Percentiles rank a stretch among this genome's conserved stretches.
phyloP scores from a whole-genome alignment of 2,888 invertebrate species.

The Acleris literana region DNA sequence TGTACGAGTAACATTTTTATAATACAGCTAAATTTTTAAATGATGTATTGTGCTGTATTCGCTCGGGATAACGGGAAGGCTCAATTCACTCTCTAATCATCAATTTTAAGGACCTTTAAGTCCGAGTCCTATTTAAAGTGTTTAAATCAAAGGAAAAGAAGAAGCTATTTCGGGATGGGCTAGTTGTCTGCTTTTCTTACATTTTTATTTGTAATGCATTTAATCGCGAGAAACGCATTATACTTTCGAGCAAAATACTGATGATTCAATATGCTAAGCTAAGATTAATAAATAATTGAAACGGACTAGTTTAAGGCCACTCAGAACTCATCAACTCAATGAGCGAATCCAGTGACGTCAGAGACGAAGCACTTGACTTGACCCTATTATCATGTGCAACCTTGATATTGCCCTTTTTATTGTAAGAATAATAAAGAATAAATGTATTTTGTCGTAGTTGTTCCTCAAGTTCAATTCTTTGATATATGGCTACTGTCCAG shows the following conservation, averaged over 20 bases:
- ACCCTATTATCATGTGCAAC: constrained; percentile 38
- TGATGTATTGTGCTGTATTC: neutral
- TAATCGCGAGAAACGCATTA: no score
- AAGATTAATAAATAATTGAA: no score
- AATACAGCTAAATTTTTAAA: neutral
- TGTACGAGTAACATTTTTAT: constrained; percentile 11
- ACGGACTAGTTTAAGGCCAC: constrained; percentile 38
- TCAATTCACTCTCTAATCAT: no score
- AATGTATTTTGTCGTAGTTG: neutral
- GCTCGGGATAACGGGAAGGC: no score
- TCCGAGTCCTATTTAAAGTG: no score
- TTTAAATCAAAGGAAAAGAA: neutral
- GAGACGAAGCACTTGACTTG: constrained; percentile 41
- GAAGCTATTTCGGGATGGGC: neutral
- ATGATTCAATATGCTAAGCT: no score
- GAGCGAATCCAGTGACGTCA: constrained; percentile 50
- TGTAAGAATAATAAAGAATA: neutral
- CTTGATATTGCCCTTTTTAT: constrained; percentile 22
- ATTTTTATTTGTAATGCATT: no score
- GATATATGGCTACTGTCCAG: no score
- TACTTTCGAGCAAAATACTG: no score
- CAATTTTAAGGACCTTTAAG: no score
- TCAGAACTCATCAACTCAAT: constrained; percentile 49
- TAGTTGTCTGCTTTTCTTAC: no score
- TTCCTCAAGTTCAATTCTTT: no score